Percentiles rank a stretch among this genome's conserved stretches.
Evolutionary conservation across 2,888 invertebrate genomes (phyloP).

Genomic region (Chymomyza caudatula): DNA sequence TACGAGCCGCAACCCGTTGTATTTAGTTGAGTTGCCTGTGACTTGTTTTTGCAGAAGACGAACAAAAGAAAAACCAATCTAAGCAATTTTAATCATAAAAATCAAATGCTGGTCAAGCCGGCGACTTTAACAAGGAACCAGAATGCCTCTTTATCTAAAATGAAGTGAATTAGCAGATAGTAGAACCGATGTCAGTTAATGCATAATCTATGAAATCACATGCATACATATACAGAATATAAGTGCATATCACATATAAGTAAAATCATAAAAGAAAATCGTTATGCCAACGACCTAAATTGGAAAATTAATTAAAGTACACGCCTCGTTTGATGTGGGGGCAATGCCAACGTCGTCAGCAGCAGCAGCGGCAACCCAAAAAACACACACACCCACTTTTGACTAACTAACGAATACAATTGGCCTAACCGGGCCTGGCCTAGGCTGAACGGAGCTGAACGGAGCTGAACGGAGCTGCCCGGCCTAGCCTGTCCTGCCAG

Average conservation of each 20-base stretch:
- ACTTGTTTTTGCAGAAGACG: no score
- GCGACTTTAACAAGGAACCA: no score
- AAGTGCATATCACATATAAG: neutral
- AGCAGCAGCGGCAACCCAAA: slow-evolving; percentile 9
- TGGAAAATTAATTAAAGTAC: slow-evolving; percentile 69
- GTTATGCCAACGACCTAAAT: slow-evolving; percentile 48
- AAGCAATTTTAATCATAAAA: no score
- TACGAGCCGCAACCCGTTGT: no score
- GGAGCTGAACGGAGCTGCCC: slow-evolving; percentile 9
- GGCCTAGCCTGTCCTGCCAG: neutral
- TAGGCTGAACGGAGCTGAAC: neutral
- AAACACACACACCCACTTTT: slow-evolving; percentile 62
- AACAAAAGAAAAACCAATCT: no score
- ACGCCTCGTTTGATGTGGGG: slow-evolving; percentile 44
- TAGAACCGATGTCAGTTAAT: neutral
- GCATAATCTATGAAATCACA: neutral
- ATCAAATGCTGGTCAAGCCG: no score
- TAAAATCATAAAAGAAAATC: slow-evolving; percentile 2
- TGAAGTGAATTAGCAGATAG: no score
- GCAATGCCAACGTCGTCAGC: neutral
- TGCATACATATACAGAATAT: neutral
- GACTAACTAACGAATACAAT: slow-evolving; percentile 62
- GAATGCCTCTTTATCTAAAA: no score
- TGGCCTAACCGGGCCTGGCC: slow-evolving; percentile 24
- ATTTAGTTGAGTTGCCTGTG: no score